Percentiles rank a stretch among this genome's conserved stretches.
These are phyloP conservation scores for Orthosia gothica DNA, from an alignment of 2,888 invertebrate species.

Conservation along the genomic window DNA sequence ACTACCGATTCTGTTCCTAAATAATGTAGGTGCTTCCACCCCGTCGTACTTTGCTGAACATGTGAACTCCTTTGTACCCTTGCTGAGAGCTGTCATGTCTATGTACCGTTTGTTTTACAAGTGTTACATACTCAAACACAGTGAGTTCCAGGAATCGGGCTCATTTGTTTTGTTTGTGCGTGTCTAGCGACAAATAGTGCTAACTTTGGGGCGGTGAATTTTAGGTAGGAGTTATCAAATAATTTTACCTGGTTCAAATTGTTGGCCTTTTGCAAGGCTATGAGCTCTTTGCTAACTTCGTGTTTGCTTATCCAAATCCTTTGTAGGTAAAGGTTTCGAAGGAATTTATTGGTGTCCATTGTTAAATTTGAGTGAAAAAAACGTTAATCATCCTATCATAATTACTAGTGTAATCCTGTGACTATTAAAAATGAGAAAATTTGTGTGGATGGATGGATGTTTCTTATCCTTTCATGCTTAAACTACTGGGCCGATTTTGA, in stretches of 20 bases:
- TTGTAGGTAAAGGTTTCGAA: neutral
- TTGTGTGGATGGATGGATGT: no score
- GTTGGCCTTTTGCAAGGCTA: neutral
- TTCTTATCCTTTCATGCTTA: no score
- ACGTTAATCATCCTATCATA: no score
- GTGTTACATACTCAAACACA: conserved; percentile 8
- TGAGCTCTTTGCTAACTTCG: neutral
- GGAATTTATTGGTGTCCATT: neutral
- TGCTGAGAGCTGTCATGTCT: conserved; percentile 39
- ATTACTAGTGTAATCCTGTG: no score
- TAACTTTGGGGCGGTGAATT: neutral
- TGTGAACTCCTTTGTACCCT: conserved; percentile 40
- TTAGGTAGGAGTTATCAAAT: neutral
- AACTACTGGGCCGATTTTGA: no score
- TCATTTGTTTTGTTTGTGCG: conserved; percentile 31
- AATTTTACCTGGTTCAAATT: neutral
- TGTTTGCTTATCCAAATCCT: neutral
- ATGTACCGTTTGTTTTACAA: conserved; percentile 34
- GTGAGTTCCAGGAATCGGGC: conserved; percentile 12
- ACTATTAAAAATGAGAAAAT: no score
- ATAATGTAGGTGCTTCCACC: conserved; percentile 21
- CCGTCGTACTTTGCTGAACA: conserved; percentile 31
- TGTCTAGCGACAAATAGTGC: conserved; percentile 11
- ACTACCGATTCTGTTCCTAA: conserved; percentile 23
- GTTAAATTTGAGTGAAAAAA: no score